Evolutionary conservation across 2,888 invertebrate genomes (phyloP).

Genomic region (Lepidochitona cinerea): DNA sequence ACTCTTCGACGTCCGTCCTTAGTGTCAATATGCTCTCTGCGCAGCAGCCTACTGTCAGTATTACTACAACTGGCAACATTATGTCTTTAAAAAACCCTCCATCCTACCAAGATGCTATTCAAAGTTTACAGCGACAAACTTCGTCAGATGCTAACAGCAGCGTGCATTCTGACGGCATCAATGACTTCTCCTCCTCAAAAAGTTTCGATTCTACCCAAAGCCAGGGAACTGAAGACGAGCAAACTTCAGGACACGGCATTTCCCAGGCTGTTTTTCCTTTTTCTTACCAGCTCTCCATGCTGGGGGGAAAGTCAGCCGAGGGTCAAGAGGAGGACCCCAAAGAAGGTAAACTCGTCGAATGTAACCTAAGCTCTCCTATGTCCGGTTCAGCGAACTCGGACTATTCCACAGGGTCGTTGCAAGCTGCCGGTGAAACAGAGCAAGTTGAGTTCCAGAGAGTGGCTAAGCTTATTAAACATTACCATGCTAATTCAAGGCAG

Average conservation of each 20-base stretch:
- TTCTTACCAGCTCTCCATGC: slow-evolving; percentile 17
- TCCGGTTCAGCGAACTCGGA: neutral
- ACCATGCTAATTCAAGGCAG: neutral
- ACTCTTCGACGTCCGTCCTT: neutral
- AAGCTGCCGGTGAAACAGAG: neutral
- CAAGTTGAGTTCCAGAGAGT: slow-evolving; percentile 1
- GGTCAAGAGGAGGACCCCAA: neutral
- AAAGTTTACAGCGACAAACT: neutral
- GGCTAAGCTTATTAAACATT: neutral
- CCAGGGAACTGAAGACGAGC: neutral
- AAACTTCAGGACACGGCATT: neutral
- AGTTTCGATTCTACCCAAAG: neutral
- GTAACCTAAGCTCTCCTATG: neutral
- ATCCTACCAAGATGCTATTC: slow-evolving; percentile 38
- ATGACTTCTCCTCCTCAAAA: too few relatives aligned
- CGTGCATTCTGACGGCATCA: too few relatives aligned
- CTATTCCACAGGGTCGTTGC: neutral
- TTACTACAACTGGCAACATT: neutral
- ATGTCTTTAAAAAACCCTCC: slow-evolving; percentile 25
- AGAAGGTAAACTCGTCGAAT: neutral
- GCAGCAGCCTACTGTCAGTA: neutral
- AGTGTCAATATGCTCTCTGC: neutral
- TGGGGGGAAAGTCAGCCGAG: neutral
- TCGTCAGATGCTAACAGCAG: too few relatives aligned
- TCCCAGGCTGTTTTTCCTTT: slow-evolving; percentile 13